Conservation (phyloP, 2,888 invertebrate species). For the Diachrysia chrysitis region DNA sequence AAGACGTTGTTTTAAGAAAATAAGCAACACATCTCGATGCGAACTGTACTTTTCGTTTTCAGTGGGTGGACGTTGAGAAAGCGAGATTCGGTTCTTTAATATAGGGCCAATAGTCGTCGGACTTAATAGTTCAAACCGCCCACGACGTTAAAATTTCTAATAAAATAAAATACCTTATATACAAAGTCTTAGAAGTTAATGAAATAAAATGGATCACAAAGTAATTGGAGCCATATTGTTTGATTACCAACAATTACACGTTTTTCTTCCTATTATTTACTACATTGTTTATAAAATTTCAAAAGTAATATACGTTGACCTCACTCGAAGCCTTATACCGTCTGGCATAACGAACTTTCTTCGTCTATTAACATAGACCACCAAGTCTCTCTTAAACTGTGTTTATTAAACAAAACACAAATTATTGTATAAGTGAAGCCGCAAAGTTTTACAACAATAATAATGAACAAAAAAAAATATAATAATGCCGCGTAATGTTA, state of each 20-base stretch:
- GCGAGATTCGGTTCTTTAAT: slow-evolving; percentile 1
- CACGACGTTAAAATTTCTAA: neutral
- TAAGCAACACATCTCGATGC: slow-evolving; percentile 28
- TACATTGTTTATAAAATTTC: neutral
- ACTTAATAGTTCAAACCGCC: neutral
- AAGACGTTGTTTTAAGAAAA: slow-evolving; percentile 28
- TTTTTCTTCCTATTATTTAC: neutral
- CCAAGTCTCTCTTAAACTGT: too few species aligned
- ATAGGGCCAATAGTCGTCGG: neutral
- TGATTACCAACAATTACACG: neutral
- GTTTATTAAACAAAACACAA: too few species aligned
- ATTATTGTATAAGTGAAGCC: slow-evolving; percentile 17
- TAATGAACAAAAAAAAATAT: neutral
- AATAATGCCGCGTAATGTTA: slow-evolving; percentile 2
- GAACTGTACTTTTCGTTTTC: neutral
- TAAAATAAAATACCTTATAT: too few species aligned
- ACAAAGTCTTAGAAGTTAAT: neutral
- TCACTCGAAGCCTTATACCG: neutral
- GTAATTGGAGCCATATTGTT: neutral
- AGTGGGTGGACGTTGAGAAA: slow-evolving; percentile 22
- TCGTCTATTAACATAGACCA: slow-evolving; percentile 3
- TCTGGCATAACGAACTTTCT: neutral
- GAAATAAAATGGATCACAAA: neutral
- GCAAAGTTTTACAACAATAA: neutral
- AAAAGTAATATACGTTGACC: neutral